Base-by-base conservation (phyloP, 2,888 invertebrate species). In the Amphipoea lucens region DNA sequence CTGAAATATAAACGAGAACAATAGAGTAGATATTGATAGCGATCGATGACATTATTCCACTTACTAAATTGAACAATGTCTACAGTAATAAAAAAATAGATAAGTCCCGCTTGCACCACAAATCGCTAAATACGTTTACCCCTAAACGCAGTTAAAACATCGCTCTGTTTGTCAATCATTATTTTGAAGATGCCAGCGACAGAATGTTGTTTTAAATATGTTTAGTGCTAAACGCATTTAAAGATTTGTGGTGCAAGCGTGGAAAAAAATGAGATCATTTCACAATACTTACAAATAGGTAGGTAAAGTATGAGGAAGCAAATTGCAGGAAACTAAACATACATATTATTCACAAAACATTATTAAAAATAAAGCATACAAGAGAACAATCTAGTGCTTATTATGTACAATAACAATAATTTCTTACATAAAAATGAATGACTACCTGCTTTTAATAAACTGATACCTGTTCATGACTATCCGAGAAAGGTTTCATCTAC, bases 401-500 rank as follows among this genome's bases (percentile, higher is more conserved):
- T 82, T 92, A 92, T 92, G 82, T 93, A 91, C 91, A 92, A 82
- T 80, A 87, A 90, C 89, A 92, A 83, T 90, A 92, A 90, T 89
- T 91, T 91, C 88, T 91, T 89, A 91, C 86, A 90, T 90, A 91
- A 90, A 92, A 93, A 92, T 91, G 90, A 94, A 93, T 92, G 87
- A 93, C 94, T 95, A 96, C 94, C 95, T 94, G 95, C 92, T 90
- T 92, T 93, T 90, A 90, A 88, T 87, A 90, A 85, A 90, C 92
- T 93, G 94, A 94, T 97, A 97, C 97, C 97, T 97, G 97, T 93
- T 97, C 95, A 93, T 97, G 96, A 95, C 97, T 97, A 96, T 97
- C 97, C 97, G 97, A 97, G 93, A 95, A 97, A 94, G 97, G 97
- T 95, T 96, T 96, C 95, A 97, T 96, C 97, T 97, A 97, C 96